Base-by-base conservation (phyloP, 2,888 invertebrate species). In the Megaustenia siamemsis region DNA sequence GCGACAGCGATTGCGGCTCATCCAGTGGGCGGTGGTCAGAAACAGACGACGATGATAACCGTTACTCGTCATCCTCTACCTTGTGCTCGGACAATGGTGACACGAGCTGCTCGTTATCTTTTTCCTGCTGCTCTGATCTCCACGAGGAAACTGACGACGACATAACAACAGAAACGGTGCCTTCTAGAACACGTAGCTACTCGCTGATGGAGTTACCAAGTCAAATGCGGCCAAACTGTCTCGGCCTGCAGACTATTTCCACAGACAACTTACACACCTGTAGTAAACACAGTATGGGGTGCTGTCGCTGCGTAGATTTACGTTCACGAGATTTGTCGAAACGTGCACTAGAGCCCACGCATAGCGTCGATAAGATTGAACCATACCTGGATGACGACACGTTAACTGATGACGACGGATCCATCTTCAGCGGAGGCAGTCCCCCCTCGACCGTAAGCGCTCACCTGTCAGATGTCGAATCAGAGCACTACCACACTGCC, bases 41-140 rank as follows among this genome's bases (percentile, higher is more conserved):
- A 5, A 32, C 28, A 2, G 40, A 32, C 21, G 60, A 82, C 21
- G 77, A 83, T 21, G 83, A 78, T 53, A 69, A 40, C 40, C 66
- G 73, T 21, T 84, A 80, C 56, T 84, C 84, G 2, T 84, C 84
- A 40, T 38, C 73, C 75, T 84, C 84, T 5, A 84, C 84, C 1
- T 56, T 84, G 24, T 84, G 84, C 45, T 84, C 84, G 43, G 69
- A 56, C 24, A 60, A 71, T 32, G 75, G 35, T 10, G 84, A 84
- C 53, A 28, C 49, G n/a, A 80, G 80, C 21, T 63, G 68, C 40
- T 75, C 73, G 1, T 75, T 75, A n/a, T 75, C 80, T 6, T 84
- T 73, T 35, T 84, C 80, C 15, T 84, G 68, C 60, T 73, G 75
- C 43, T 84, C 78, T 10, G 79, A 79, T 21, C 63, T 80, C 43